Evolutionary conservation across 2,888 invertebrate genomes (phyloP), one percentile per base, ranked within the genome.

Genomic region (Drosophila austrosaltans): DNA sequence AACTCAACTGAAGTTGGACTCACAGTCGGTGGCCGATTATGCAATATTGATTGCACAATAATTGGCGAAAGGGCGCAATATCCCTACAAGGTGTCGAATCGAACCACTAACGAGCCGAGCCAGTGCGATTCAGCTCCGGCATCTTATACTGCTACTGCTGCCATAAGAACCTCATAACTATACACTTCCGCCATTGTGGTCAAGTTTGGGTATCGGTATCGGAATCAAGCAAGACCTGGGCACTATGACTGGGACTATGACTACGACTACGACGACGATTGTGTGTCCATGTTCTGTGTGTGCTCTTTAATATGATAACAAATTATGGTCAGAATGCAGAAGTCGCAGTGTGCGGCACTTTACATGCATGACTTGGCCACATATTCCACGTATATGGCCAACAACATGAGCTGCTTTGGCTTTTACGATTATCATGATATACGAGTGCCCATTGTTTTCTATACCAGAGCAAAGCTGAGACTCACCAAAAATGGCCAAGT

Each of bases 371-470:
- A 74, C 66, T 53, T 25, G 68, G 66, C 54, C 75, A 66, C 69
- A 82, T 78, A 83, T 25, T 48, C 48, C 48, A 48, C 84, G 80
- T 75, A 87, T 88, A 81, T 75, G 86, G 74, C 67, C 76, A 77
- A 66, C 68, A 64, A 69, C 71, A 79, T 77, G 77, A 69, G 79
- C 78, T 71, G 72, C 69, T 77, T 77, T 75, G 82, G 79, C 79
- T 83, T 78, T 83, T 83, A 83, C 87, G 86, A 90, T 89, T 88
- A 89, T 83, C 90, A 87, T 89, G 88, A 89, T 90, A 90, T 89
- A 89, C 90, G 89, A 90, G 89, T 83, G 83, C 81, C 83, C 86
- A 83, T 83, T 83, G 83, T 83, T 83, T 83, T 87, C 82, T 72
- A 73, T 48, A 48, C 48, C 48, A 25, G 78, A 82, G 85, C 82